Base-by-base conservation (phyloP, 2,888 invertebrate genomes). In the Leucophenga maculata region DNA sequence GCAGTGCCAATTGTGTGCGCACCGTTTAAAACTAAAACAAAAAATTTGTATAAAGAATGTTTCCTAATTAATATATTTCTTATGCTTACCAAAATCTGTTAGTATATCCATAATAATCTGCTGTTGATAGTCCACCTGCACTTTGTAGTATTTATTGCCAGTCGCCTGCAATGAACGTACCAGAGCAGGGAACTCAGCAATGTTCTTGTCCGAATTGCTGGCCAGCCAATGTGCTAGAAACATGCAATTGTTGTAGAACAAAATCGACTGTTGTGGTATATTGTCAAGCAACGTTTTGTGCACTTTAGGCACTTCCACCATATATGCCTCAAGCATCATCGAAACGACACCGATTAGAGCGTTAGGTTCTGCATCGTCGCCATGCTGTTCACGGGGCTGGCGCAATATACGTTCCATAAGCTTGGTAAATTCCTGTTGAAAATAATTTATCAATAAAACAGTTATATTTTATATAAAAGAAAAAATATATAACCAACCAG, bases 171-270 rank as follows among this genome's bases (percentile, higher is more conserved):
- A 86, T 74, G 91, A 90, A 67, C 92, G 91, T 16, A 93, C 91
- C 69, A 95, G 93, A 6, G 92, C 92, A 6, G 92, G 92, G 64
- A 93, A 89, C 2, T 91, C 90, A 70, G 91, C 91, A 67, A 90
- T 88, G 0, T 62, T 66, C 54, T 72, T 71, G 44, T 89, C 88
- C 2, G 92, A 91, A 82, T 94, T 90, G 67, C 91, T 91, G 2
- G 90, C 89, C 54, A 91, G 89, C 91, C 94, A 95, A 88, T 96
- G 94, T 0, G 94, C 92, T 13, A 98, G 90, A 85, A 93, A 97
- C 92, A 95, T 93, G 86, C 97, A 97, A 88, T 98, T 97, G 90
- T 98, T 98, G 89, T 97, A 93, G 84, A 95, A 95, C 31, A 97
- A 86, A 6, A 95, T 96, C n/a, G 89, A 83, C 89, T 96, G 95